phyloP scores from a whole-genome alignment of 2,888 invertebrate species.

The Orthonevra nobilis region DNA sequence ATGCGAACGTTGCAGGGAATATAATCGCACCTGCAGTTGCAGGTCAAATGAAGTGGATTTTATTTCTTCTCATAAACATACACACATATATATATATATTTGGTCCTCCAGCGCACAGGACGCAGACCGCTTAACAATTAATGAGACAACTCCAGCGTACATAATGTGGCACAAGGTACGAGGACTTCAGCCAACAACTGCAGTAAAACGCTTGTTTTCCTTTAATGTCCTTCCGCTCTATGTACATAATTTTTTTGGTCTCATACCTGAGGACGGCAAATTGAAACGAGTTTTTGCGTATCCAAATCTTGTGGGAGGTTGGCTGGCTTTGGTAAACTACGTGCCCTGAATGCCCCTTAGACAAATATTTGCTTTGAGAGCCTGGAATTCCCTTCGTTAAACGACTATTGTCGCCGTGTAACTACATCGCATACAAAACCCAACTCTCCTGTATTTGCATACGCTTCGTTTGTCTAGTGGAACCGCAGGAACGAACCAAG shows the following conservation, averaged over 20 bases:
- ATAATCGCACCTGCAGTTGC: conserved; percentile 2
- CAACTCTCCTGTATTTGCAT: too few relatives aligned
- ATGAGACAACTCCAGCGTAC: conserved; percentile 9
- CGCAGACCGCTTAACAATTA: conserved; percentile 14
- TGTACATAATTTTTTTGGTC: not conserved
- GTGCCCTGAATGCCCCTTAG: not conserved
- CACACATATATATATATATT: too few relatives aligned
- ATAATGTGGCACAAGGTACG: conserved; percentile 12
- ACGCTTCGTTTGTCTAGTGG: too few relatives aligned
- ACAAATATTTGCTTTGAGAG: conserved; percentile 17
- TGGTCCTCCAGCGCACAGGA: too few relatives aligned
- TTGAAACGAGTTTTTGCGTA: conserved; percentile 30
- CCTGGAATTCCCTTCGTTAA: conserved; percentile 16
- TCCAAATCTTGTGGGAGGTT: conserved; percentile 1
- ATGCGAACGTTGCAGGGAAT: not conserved
- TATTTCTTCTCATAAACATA: too few relatives aligned
- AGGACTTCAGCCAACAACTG: not conserved
- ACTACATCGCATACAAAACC: too few relatives aligned
- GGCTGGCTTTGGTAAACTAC: not conserved
- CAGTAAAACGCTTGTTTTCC: not conserved
- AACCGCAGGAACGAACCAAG: too few relatives aligned
- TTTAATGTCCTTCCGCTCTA: not conserved
- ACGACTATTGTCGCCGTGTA: too few relatives aligned
- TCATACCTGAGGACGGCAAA: conserved; percentile 1
- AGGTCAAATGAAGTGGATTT: not conserved